These are phyloP conservation scores for Corynorhinus townsendii DNA, from an alignment of 2,113 vertebrate genomes.

Conservation along the genomic window DNA sequence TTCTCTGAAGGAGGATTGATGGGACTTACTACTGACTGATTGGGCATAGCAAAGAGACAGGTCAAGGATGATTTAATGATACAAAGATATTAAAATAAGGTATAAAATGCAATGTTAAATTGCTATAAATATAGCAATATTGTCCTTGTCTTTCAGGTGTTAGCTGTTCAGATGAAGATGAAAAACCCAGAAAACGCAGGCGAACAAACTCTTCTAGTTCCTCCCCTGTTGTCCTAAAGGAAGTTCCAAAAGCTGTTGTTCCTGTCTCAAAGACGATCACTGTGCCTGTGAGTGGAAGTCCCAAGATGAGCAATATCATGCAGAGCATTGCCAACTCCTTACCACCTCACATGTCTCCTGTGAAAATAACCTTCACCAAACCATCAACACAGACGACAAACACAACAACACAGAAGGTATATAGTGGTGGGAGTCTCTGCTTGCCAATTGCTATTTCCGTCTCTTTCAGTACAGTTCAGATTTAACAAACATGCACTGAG, in stretches of 20 bases:
- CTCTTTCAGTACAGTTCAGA: background rate
- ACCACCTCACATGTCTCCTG: constrained; percentile 97
- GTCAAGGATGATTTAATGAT: constrained; percentile 1
- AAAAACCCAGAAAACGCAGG: constrained; percentile 97
- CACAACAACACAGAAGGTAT: constrained; percentile 96
- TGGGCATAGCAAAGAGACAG: background rate
- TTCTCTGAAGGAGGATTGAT: constrained; percentile 8
- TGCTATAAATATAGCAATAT: background rate
- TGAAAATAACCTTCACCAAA: constrained; percentile 99
- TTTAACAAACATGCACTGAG: background rate
- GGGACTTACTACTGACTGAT: background rate
- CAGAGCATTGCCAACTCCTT: constrained; percentile 99
- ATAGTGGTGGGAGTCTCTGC: constrained; percentile 59
- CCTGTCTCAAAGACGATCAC: constrained; percentile 93
- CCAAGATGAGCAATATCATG: constrained; percentile 99
- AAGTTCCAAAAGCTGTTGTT: constrained; percentile 89
- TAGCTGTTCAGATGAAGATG: constrained; percentile 97
- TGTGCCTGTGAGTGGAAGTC: constrained; percentile 92
- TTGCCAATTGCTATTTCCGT: background rate
- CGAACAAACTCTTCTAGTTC: constrained; percentile 97
- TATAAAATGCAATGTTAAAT: background rate
- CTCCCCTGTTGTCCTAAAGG: constrained; percentile 95
- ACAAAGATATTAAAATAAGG: constrained; percentile 17
- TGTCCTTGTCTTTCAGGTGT: constrained; percentile 85
- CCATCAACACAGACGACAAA: constrained; percentile 96